Base-by-base conservation (phyloP, 2,113 vertebrate species). In the Misgurnus anguillicaudatus region DNA sequence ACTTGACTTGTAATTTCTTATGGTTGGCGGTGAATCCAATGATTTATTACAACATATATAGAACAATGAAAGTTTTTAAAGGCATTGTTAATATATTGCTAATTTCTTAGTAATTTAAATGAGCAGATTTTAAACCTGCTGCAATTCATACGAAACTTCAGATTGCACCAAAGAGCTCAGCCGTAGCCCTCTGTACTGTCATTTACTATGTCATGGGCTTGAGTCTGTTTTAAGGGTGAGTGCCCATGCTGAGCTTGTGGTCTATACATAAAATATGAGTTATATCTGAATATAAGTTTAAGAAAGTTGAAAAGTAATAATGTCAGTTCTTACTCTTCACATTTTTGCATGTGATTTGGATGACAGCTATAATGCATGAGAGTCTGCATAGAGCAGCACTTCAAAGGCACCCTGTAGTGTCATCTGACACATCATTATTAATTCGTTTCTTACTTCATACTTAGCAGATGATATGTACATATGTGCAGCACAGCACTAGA, bases 371-470 rank as follows among this genome's bases (percentile, higher is more conserved):
- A 45, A 64, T 47, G 24, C 57, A 41, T 39, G 47, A 69, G 19
- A 53, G 24, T 31, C 48, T 65, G 13, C 11, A 16, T 6, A n/a
- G 11, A 39, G 4, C 55, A 69, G 58, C 39, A 24, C 62, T 79
- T 80, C 62, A 70, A 75, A 80, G 24, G 24, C 24, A 31, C 24
- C 24, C 24, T 31, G 36, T 21, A 55, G 71, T 70, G 24, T 74
- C 21, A 39, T 55, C n/a, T 75, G 81, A 63, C 64, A 75, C 45
- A 68, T 75, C 65, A 63, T 79, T 68, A 62, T 47, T 36, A 42
- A 5, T 55, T 69, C 57, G 24, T 68, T n/a, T 53, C 60, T 58
- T 38, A n/a, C 75, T 31, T 31, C 24, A 31, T 31, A 31, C 24
- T 31, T 2, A 31, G 24, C 24, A 31, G 24, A 31, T 31, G 24